These are phyloP conservation scores for Battus philenor DNA, from an alignment of 1,140 invertebrate species.

Conservation along the genomic window DNA sequence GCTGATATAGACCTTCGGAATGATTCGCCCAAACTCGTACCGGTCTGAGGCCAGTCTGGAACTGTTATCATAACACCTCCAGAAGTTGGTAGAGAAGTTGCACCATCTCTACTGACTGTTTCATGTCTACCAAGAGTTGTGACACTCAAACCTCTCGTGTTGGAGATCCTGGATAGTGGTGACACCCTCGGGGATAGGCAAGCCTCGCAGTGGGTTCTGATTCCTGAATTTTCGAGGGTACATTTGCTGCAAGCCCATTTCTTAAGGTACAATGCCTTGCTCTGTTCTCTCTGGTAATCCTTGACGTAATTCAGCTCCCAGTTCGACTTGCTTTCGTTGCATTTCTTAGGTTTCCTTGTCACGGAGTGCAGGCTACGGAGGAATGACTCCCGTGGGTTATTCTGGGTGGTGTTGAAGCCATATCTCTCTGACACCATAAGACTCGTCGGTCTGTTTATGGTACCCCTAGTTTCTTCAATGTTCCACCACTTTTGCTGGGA, in stretches of 20 bases:
- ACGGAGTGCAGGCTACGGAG: conserved; percentile 66
- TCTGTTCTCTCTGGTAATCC: conserved; percentile 65
- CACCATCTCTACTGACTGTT: conserved; percentile 55
- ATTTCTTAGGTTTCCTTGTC: conserved; percentile 57
- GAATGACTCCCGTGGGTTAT: conserved; percentile 57
- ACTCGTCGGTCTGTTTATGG: conserved; percentile 61
- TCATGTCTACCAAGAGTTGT: conserved; percentile 68
- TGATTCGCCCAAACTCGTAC: conserved; percentile 66
- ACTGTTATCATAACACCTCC: conserved; percentile 70
- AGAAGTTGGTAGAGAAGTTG: conserved; percentile 56
- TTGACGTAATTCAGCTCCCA: conserved; percentile 71
- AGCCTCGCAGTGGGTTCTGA: conserved; percentile 81
- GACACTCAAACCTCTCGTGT: conserved; percentile 61
- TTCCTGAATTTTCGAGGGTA: conserved; percentile 83
- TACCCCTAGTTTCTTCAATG: conserved; percentile 48
- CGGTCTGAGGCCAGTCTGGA: conserved; percentile 60
- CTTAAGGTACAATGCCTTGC: conserved; percentile 56
- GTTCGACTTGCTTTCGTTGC: conserved; percentile 63
- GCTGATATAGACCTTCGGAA: conserved; percentile 70
- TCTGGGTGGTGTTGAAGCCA: conserved; percentile 38
- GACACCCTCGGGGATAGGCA: conserved; percentile 74
- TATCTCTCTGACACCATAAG: conserved; percentile 66
- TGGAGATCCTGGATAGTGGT: conserved; percentile 51
- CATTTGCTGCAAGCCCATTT: conserved; percentile 86
- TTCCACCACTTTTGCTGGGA: conserved; percentile 65